Evolutionary conservation across 2,113 vertebrate species (phyloP), one percentile per base, ranked within the genome.

Genomic region (Prietella phreatophila): DNA sequence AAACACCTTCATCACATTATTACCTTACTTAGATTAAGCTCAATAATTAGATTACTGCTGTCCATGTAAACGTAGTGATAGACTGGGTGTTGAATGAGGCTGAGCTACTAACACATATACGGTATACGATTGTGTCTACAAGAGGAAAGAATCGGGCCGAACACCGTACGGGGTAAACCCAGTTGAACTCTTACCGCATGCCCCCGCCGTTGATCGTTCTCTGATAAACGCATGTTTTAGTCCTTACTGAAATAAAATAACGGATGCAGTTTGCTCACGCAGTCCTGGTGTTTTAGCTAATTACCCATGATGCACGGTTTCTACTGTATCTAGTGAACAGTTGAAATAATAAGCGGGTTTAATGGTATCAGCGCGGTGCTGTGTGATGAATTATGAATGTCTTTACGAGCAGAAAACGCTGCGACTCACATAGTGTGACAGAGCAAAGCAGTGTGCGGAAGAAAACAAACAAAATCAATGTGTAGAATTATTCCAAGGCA

Each of bases 261-360:
- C 17, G 27, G 11, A 56, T 36, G 53, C 17, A 17, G 33, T 82
- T 82, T 61, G 4, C 33, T 50, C 27, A n/a, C 56, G 67, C 53
- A 27, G 65, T 73, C 67, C 50, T 39, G 27, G 65, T 14, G 27
- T 53, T 86, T 67, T 30, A 86, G 42, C 25, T 63, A 47, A 86
- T 65, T 78, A 63, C 58, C 75, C 75, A 67, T n/a, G 75, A 86
- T 86, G 39, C 85, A 86, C 47, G n/a, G 73, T 20, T 63, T 33
- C 30, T 67, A n/a, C 84, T 69, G 63, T 82, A 86, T 33, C 61
- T 87, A 82, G 30, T 17, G 50, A 81, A 87, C 78, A 87, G 85
- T 86, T 82, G 63, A 87, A 67, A 81, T 87, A 86, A 81, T 86
- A 65, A 69, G 85, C 13, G 61, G 42, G 58, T 69, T 82, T 82